Evolutionary conservation across 2,888 invertebrate species (phyloP).

Genomic region (Desoria tigrina): DNA sequence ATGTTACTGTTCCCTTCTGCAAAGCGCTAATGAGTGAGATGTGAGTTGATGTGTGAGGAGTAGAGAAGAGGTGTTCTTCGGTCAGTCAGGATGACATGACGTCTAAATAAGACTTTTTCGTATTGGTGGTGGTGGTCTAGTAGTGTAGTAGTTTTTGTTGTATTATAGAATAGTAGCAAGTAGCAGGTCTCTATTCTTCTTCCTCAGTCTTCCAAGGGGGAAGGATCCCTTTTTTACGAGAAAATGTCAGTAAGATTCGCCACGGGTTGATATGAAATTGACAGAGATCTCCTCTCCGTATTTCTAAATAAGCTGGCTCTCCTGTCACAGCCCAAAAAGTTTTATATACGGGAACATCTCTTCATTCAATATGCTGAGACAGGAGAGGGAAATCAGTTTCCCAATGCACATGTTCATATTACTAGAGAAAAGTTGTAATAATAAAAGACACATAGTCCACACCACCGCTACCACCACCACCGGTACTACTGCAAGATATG

Average conservation of each 20-base stretch:
- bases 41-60: conserved; percentile 31
- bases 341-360: conserved; percentile 41
- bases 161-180: too few relatives aligned
- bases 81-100: conserved; percentile 33
- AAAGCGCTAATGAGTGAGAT: conserved; percentile 34
- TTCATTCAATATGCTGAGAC: conserved; percentile 32
- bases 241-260: conserved; percentile 54
- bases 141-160: neutral
- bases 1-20: neutral
- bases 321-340: conserved; percentile 47
- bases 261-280: conserved; percentile 53
- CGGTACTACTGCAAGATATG: too few relatives aligned
- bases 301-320: conserved; percentile 7
- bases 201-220: conserved; percentile 3
- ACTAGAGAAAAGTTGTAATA: too few relatives aligned
- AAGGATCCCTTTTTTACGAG: conserved; percentile 1
- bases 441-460: too few relatives aligned
- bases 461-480: too few relatives aligned
- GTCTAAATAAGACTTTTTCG: conserved; percentile 43
- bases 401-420: too few relatives aligned
- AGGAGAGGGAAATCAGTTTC: too few relatives aligned
- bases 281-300: conserved; percentile 46
- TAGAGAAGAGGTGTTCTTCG: conserved; percentile 15
- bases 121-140: conserved; percentile 3
- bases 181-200: neutral